A percentile compares a stretch with the other conserved stretches of the same genome.
These are phyloP conservation scores for Camptogramma bilineatum DNA, from an alignment of 2,888 invertebrate species.

Conservation along the genomic window DNA sequence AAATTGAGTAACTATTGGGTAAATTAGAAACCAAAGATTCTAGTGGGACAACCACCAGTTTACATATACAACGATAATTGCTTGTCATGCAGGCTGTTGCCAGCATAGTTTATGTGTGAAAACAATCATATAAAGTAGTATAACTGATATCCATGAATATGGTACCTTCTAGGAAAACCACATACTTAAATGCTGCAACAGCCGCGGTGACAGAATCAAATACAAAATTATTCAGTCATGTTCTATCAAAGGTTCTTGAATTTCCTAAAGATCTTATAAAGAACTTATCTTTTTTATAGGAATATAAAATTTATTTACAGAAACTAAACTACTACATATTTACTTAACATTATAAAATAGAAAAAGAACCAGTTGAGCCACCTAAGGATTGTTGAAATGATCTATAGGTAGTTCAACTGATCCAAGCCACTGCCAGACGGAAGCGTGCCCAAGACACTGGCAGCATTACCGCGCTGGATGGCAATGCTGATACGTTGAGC, in stretches of 20 bases:
- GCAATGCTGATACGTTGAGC: no score
- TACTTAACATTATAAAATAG: no score
- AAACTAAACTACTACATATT: no score
- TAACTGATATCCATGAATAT: neutral
- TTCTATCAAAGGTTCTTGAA: neutral
- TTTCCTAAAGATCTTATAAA: neutral
- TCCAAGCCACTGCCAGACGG: no score
- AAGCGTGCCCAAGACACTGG: no score
- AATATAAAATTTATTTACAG: no score
- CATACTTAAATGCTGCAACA: neutral
- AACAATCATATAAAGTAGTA: neutral
- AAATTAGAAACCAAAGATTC: neutral
- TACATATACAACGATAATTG: neutral
- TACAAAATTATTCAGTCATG: neutral
- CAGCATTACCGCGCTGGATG: no score
- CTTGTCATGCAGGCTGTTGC: neutral
- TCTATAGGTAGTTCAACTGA: no score
- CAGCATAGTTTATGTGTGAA: neutral
- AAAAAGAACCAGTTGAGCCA: no score
- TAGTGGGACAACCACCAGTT: neutral
- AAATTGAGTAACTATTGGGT: no score
- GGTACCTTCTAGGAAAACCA: neutral
- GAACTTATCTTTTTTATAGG: no score
- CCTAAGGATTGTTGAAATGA: no score
- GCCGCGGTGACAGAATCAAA: neutral